These are phyloP conservation scores for Montipora sp. DNA, from an alignment of 64 coral and sea anemone genomes.

Conservation along the genomic window DNA sequence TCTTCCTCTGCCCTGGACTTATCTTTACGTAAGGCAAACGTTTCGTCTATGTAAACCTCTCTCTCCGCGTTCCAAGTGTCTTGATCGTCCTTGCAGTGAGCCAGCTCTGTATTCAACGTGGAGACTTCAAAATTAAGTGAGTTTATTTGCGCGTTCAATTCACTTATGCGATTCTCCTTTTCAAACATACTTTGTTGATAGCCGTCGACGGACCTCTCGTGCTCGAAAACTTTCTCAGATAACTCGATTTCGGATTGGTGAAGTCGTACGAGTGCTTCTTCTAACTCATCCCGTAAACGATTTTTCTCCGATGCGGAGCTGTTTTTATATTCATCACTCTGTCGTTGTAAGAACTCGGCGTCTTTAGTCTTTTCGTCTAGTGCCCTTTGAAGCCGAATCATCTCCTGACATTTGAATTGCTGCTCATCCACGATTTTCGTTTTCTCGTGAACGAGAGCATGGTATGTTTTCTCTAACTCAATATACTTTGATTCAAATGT, in stretches of 20 bases:
- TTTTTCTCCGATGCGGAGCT: slow-evolving; percentile 50
- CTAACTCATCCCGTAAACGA: slow-evolving; percentile 67
- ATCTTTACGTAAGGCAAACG: slow-evolving; percentile 48
- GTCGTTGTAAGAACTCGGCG: slow-evolving; percentile 31
- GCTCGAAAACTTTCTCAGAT: slow-evolving; percentile 27
- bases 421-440: slow-evolving; percentile 15
- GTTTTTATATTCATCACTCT: slow-evolving; percentile 57
- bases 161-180: slow-evolving; percentile 18
- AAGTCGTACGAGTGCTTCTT: slow-evolving; percentile 62
- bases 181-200: slow-evolving; percentile 34
- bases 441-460: slow-evolving; percentile 24
- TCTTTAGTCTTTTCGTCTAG: slow-evolving; percentile 53
- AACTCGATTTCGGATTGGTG: slow-evolving; percentile 60
- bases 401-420: slow-evolving; percentile 7
- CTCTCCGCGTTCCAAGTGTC: slow-evolving; percentile 58
- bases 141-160: slow-evolving; percentile 12
- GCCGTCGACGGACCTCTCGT: background rate
- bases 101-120: slow-evolving; percentile 32
- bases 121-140: slow-evolving; percentile 39
- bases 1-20: slow-evolving; percentile 54
- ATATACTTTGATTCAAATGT: slow-evolving; percentile 12
- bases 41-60: slow-evolving; percentile 49
- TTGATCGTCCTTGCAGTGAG: slow-evolving; percentile 6
- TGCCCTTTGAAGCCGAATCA: background rate
- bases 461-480: slow-evolving; percentile 11